These are phyloP conservation scores for Sisyra nigra DNA, from an alignment of 2,888 invertebrate species.

Conservation along the genomic window DNA sequence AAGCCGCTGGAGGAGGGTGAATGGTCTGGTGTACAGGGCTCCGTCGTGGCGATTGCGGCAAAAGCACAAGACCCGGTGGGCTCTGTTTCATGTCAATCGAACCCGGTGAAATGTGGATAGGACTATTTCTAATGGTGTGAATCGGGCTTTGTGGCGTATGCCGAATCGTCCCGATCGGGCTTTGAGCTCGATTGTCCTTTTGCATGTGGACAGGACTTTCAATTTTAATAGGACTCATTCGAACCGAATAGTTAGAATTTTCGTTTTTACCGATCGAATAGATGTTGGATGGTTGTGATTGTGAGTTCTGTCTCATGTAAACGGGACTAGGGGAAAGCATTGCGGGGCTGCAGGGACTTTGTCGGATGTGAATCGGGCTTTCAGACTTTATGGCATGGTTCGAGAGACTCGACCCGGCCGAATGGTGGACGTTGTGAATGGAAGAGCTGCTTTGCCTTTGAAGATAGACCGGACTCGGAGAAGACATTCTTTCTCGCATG, in stretches of 20 bases:
- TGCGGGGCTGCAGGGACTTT: conserved; percentile 5
- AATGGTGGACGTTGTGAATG: conserved; percentile 1
- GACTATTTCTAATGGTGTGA: conserved; percentile 9
- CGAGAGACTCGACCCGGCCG: conserved; percentile 7
- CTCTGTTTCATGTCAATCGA: conserved; percentile 3
- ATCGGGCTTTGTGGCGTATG: conserved; percentile 11
- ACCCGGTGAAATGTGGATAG: background rate
- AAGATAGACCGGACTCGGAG: background rate
- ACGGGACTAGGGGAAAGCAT: conserved; percentile 7
- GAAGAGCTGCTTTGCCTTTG: background rate
- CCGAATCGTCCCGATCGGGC: conserved; percentile 3
- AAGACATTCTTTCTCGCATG: background rate
- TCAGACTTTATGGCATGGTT: background rate
- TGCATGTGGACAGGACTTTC: background rate
- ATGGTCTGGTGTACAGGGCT: conserved; percentile 3
- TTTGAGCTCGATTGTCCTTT: background rate
- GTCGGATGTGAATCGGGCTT: background rate
- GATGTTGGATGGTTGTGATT: too few relatives aligned
- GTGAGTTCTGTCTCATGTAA: background rate
- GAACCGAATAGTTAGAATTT: background rate
- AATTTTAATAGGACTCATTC: too few relatives aligned
- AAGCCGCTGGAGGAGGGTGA: conserved; percentile 11
- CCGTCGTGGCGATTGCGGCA: conserved; percentile 8
- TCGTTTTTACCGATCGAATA: background rate
- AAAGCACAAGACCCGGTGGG: conserved; percentile 5